Evolutionary conservation across 2,113 vertebrate genomes (phyloP).

Genomic region (Chaetodon auriga): DNA sequence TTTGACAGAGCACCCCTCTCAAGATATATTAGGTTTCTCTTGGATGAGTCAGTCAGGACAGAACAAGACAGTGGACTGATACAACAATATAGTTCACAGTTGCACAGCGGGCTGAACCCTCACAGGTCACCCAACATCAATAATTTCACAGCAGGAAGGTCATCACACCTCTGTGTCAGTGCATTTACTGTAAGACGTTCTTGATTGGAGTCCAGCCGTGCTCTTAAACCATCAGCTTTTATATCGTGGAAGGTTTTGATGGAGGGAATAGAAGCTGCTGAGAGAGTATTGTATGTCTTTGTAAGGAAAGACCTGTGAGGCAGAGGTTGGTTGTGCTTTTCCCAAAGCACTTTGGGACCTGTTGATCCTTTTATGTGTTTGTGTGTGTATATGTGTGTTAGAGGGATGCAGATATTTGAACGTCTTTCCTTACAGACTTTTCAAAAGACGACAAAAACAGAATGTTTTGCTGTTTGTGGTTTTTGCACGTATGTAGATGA

Average conservation of each 20-base stretch:
- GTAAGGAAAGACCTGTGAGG: constrained; percentile 16
- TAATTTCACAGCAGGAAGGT: constrained; percentile 68
- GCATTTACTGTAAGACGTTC: constrained; percentile 47
- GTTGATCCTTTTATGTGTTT: constrained; percentile 24
- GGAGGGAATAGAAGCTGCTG: constrained; percentile 25
- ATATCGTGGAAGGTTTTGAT: constrained; percentile 40
- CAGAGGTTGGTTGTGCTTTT: constrained; percentile 16
- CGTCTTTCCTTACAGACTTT: background rate
- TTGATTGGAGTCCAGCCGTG: constrained; percentile 52
- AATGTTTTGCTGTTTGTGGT: background rate
- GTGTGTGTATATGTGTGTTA: background rate
- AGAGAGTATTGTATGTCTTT: constrained; percentile 39
- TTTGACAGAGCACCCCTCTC: constrained; percentile 28
- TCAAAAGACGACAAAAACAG: background rate
- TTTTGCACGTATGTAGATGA: background rate
- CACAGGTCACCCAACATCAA: constrained; percentile 52
- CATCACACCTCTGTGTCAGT: constrained; percentile 51
- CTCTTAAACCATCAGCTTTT: constrained; percentile 41
- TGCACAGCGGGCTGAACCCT: constrained; percentile 30
- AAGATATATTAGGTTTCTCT: constrained; percentile 39
- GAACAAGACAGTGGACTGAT: constrained; percentile 44
- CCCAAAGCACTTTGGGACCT: constrained; percentile 18
- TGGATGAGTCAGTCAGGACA: constrained; percentile 28
- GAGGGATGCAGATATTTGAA: background rate
- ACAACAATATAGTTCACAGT: constrained; percentile 33